These are phyloP conservation scores for Julus scanicus DNA, from an alignment of 2,888 invertebrate genomes.

Conservation along the genomic window DNA sequence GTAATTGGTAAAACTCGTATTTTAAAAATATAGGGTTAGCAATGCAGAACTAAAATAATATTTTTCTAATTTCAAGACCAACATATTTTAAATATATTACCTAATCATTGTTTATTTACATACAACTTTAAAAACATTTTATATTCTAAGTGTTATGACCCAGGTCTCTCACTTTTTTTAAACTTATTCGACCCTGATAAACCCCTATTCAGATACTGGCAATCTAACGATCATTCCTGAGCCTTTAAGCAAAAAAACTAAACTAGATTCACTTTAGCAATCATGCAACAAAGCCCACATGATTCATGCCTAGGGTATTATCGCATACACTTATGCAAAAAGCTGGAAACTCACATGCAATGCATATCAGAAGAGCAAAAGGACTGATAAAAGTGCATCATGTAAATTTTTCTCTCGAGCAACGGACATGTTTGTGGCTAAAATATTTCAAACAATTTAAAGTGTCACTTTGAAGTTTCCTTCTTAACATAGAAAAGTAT, in stretches of 20 bases:
- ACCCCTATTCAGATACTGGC: constrained; percentile 9
- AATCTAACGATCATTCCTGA: background rate
- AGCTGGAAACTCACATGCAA: background rate
- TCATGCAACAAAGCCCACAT: background rate
- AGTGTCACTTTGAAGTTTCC: background rate
- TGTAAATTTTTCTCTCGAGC: background rate
- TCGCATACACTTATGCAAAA: background rate
- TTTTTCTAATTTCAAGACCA: background rate
- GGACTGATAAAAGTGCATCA: background rate
- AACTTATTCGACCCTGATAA: background rate
- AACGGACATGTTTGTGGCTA: background rate
- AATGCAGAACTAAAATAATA: background rate
- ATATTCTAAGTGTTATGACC: background rate
- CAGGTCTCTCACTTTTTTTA: background rate
- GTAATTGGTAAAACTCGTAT: background rate
- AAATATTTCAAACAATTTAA: background rate
- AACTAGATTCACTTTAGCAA: constrained; percentile 16
- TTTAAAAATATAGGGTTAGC: background rate
- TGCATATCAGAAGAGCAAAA: background rate
- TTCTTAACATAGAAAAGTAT: too few species aligned
- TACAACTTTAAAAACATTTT: too few species aligned
- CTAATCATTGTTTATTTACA: background rate
- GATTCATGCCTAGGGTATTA: background rate
- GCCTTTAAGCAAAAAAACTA: constrained; percentile 30
- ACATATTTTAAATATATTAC: background rate